Percentiles rank a stretch among this genome's conserved stretches.
Conservation (phyloP, 30 jellyfish, hydroid and myxozoan genomes). For the Hydra vulgaris region DNA sequence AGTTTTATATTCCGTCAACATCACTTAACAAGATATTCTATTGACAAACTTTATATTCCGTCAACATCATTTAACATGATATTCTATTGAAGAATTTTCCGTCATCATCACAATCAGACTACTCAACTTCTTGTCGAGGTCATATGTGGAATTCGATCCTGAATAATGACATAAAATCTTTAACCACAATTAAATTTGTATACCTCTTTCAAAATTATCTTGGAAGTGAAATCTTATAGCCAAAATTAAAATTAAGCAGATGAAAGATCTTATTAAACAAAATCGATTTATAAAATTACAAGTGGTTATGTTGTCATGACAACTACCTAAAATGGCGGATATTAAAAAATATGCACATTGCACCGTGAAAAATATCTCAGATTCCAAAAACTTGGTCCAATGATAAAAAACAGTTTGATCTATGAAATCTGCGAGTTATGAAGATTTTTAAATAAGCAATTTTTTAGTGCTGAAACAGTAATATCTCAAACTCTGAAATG, state of each 20-base stretch:
- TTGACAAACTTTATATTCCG: too few relatives aligned
- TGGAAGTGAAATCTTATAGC: neutral
- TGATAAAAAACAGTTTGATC: neutral
- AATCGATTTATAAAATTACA: neutral
- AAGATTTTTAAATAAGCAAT: too few relatives aligned
- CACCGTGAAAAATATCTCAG: neutral
- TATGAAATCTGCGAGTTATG: neutral
- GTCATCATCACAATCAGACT: too few relatives aligned
- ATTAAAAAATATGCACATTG: neutral
- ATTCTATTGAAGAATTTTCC: too few relatives aligned
- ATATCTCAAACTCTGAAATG: too few relatives aligned
- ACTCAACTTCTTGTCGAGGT: too few relatives aligned
- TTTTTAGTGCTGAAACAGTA: too few relatives aligned
- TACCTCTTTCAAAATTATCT: neutral
- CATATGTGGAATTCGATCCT: too few relatives aligned
- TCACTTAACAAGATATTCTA: too few relatives aligned
- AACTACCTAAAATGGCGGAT: neutral
- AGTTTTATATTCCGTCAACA: too few relatives aligned
- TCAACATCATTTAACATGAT: too few relatives aligned
- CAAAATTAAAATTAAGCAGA: neutral
- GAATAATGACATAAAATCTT: too few relatives aligned
- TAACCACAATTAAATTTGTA: neutral
- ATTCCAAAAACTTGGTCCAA: neutral
- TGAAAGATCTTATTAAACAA: neutral
- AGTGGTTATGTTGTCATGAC: neutral